These are phyloP conservation scores for Crypturellus tataupa DNA, from an alignment of 2,797 vertebrate species.

Conservation along the genomic window DNA sequence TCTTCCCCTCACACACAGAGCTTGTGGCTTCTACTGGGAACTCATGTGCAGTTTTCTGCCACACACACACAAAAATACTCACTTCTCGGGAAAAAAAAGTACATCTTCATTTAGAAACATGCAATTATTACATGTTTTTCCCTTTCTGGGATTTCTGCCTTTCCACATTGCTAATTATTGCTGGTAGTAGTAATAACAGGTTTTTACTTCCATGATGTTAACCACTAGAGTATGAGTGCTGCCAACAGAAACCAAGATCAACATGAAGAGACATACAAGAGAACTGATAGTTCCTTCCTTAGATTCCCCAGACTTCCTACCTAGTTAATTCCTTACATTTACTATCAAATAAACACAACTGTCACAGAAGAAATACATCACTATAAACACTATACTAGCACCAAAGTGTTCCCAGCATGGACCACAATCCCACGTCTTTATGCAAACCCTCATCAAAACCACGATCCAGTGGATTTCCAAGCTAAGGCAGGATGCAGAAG, in stretches of 20 bases:
- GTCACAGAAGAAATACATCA: not conserved
- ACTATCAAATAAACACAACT: not conserved
- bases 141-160: not conserved
- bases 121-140: not conserved
- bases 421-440: not conserved
- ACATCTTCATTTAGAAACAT: not conserved
- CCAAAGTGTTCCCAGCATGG: not conserved
- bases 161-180: conserved; percentile 1
- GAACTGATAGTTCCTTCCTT: not conserved
- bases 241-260: conserved; percentile 28
- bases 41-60: not conserved
- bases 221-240: not conserved
- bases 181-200: not conserved
- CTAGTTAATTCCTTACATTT: not conserved
- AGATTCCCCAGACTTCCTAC: not conserved
- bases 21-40: not conserved
- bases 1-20: not conserved
- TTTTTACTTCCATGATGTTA: conserved; percentile 14
- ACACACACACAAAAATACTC: not conserved
- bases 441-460: not conserved
- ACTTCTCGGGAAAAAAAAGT: not conserved
- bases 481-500: not conserved
- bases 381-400: not conserved
- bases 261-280: not conserved
- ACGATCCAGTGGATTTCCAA: not conserved